Conservation (phyloP, 2,797 vertebrate species). For the Trichosurus vulpecula region DNA sequence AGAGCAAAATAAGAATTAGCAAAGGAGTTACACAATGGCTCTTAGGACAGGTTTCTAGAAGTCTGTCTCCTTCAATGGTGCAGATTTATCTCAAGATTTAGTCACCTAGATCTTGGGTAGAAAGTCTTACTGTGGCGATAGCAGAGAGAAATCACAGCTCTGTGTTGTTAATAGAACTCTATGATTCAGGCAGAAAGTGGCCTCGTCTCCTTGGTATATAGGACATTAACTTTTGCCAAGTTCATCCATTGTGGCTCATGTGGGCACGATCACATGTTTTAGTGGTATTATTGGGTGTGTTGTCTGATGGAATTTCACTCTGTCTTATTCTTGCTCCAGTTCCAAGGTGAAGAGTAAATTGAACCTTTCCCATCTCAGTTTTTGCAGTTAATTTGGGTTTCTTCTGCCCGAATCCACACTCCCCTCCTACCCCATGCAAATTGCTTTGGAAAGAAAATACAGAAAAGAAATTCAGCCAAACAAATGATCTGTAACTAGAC, state of each 20-base stretch:
- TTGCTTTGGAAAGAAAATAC: conserved; percentile 50
- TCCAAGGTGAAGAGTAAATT: conserved; percentile 54
- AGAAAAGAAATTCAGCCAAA: conserved; percentile 54
- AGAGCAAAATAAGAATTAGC: neutral
- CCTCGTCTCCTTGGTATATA: conserved; percentile 4
- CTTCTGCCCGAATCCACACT: neutral
- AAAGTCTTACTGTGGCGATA: neutral
- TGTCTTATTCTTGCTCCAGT: conserved; percentile 45
- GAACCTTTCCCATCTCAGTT: conserved; percentile 34
- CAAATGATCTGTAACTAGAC: conserved; percentile 56
- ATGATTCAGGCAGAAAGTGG: conserved; percentile 10
- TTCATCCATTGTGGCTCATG: conserved; percentile 27
- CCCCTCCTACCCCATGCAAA: neutral
- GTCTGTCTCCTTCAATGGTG: neutral
- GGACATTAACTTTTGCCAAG: neutral
- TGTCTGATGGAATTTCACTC: conserved; percentile 23
- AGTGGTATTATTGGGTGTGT: neutral
- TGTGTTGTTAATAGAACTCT: conserved; percentile 8
- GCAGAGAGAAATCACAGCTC: neutral
- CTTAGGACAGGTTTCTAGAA: conserved; percentile 33
- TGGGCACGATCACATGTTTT: conserved; percentile 24
- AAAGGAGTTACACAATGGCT: conserved; percentile 2
- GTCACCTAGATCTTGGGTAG: neutral
- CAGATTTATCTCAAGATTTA: neutral
- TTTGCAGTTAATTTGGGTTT: neutral